Conservation (phyloP, 2,797 vertebrate genomes). For the Sebastes trivittatus region DNA sequence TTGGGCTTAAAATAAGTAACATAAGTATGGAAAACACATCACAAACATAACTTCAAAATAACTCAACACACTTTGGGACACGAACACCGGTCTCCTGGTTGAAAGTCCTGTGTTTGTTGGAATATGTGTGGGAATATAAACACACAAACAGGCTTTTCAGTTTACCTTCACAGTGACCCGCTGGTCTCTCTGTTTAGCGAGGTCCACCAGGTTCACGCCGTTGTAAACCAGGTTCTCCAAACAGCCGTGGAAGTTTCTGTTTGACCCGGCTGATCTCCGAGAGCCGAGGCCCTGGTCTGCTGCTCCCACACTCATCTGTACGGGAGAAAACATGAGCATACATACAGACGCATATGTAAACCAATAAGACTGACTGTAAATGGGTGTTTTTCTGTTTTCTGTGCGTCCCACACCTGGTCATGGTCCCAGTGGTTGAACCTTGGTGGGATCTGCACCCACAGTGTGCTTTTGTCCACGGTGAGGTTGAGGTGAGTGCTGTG, state of each 20-base stretch:
- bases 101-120: no score
- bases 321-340: neutral
- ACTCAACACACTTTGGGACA: no score
- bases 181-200: constrained; percentile 83
- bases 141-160: neutral
- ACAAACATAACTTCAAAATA: neutral
- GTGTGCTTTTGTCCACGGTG: constrained; percentile 90
- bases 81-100: no score
- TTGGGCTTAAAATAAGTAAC: neutral
- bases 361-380: neutral
- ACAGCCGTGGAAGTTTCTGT: constrained; percentile 89
- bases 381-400: neutral
- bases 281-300: constrained; percentile 82
- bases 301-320: constrained; percentile 94
- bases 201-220: constrained; percentile 86
- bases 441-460: constrained; percentile 83
- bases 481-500: constrained; percentile 88
- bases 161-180: constrained; percentile 86
- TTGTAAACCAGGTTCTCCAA: constrained; percentile 94
- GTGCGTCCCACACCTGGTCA: constrained; percentile 84
- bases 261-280: constrained; percentile 70
- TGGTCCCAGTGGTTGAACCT: constrained; percentile 86
- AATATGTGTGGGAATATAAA: neutral
- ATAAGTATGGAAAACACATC: neutral
- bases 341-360: neutral